Evolutionary conservation across 1,140 invertebrate species (phyloP).

Genomic region (Cotesia typhae): DNA sequence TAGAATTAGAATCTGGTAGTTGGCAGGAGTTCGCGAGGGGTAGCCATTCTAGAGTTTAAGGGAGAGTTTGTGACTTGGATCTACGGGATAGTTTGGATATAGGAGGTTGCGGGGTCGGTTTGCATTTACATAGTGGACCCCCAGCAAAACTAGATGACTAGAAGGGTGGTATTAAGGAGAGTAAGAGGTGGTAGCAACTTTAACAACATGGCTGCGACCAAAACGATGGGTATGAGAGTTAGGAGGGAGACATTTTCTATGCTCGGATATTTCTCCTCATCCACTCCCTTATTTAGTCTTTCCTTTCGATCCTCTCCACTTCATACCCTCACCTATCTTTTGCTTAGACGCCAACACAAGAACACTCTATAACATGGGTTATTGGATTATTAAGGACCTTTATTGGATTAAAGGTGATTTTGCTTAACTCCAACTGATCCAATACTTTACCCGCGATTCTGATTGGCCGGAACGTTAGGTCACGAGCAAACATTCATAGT

Average conservation of each 20-base stretch:
- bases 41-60: slow-evolving; percentile 48
- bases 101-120: slow-evolving; percentile 54
- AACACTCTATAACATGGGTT: slow-evolving; percentile 48
- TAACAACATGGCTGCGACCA: slow-evolving; percentile 64
- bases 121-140: slow-evolving; percentile 66
- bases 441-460: slow-evolving; percentile 45
- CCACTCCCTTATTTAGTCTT: slow-evolving; percentile 20
- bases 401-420: slow-evolving; percentile 63
- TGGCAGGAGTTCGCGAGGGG: slow-evolving; percentile 61
- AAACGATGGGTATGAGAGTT: slow-evolving; percentile 50
- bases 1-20: slow-evolving; percentile 66
- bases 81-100: slow-evolving; percentile 33
- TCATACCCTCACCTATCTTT: slow-evolving; percentile 42
- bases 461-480: slow-evolving; percentile 23
- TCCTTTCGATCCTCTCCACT: slow-evolving; percentile 29
- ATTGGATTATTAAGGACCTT: slow-evolving; percentile 65
- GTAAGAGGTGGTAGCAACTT: slow-evolving; percentile 62
- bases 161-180: slow-evolving; percentile 59
- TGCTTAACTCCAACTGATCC: slow-evolving; percentile 42
- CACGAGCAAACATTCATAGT: slow-evolving; percentile 16
- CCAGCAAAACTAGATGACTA: slow-evolving; percentile 65
- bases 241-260: slow-evolving; percentile 46
- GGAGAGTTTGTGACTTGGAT: slow-evolving; percentile 45
- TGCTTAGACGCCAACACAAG: slow-evolving; percentile 56
- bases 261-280: slow-evolving; percentile 33